Base-by-base conservation (phyloP, 92 coral and sea anemone species). In the Pocillopora grandis region DNA sequence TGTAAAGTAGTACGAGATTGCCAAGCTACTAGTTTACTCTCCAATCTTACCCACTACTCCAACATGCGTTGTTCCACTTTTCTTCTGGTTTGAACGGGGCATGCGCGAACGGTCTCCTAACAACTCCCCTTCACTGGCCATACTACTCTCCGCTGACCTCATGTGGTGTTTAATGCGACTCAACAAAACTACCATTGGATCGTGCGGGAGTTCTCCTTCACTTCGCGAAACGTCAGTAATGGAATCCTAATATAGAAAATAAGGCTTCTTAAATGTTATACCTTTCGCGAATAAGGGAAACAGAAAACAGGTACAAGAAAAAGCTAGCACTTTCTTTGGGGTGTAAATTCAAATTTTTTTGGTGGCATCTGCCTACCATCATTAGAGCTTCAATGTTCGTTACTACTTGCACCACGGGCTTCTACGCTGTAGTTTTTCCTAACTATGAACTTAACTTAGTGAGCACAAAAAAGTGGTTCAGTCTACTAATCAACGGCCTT, bases 141-240 rank as follows among this genome's bases (percentile, higher is more conserved):
- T 70, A 27, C 86, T 83, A 56, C 48, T 83, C 5, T 64, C 80
- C 56, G 61, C 76, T 75, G 95, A 77, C 78, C 77, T 77, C 74
- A 73, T 84, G 64, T 86, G 90, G 14, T 59, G 80, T 76, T 86
- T 90, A 57, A 90, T 83, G 62, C 81, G 88, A 60, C 71, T 74
- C 37, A 86, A 68, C 33, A 86, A 85, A 0, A 83, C 91, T 23
- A 90, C 90, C 87, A 87, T 86, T 65, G 92, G 97, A 85, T 93
- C 97, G 31, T 82, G 87, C 35, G 56, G 77, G 14, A 94, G 74
- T 62, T 92, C 99, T 1, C 99, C 99, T 78, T 97, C 99, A 78
- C 99, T 97, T 35, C 85, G 95, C 6, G 93, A 86, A 37, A 79
- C 78, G 70, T 95, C 98, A 20, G 86, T 87, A 16, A 85, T 57